These are phyloP conservation scores for Cyanoramphus novaezelandiae DNA, from an alignment of 2,113 vertebrate genomes.

Conservation along the genomic window DNA sequence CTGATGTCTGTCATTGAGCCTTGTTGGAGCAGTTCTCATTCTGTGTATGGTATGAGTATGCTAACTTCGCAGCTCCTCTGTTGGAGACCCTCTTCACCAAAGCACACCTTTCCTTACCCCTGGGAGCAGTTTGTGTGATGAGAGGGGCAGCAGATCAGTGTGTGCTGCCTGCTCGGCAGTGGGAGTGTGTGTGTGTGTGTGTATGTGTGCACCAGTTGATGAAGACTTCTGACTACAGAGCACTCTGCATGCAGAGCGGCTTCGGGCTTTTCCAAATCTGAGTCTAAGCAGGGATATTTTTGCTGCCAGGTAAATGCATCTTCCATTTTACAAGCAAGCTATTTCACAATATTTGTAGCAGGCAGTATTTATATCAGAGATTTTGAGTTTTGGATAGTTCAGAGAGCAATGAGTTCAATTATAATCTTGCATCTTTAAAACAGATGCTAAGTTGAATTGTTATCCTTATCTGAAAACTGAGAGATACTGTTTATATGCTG, in stretches of 20 bases:
- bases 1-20: background rate
- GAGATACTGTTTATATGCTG: background rate
- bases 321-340: constrained; percentile 23
- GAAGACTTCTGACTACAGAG: background rate
- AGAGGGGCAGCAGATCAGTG: background rate
- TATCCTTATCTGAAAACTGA: background rate
- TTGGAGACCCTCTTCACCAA: background rate
- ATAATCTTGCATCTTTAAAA: background rate
- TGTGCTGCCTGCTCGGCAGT: accelerated
- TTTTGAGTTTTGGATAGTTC: background rate
- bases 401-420: background rate
- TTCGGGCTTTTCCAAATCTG: background rate
- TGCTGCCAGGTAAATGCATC: background rate
- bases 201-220: background rate
- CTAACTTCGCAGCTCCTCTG: constrained; percentile 33
- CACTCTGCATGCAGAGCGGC: background rate
- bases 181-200: background rate
- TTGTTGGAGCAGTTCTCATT: background rate
- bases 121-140: background rate
- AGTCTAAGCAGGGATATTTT: background rate
- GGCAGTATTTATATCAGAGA: background rate
- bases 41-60: background rate
- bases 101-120: background rate
- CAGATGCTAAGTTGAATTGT: background rate
- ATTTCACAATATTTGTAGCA: background rate